Evolutionary conservation across 2,888 invertebrate genomes (phyloP).

Genomic region (Drosophila pseudotalamancana): DNA sequence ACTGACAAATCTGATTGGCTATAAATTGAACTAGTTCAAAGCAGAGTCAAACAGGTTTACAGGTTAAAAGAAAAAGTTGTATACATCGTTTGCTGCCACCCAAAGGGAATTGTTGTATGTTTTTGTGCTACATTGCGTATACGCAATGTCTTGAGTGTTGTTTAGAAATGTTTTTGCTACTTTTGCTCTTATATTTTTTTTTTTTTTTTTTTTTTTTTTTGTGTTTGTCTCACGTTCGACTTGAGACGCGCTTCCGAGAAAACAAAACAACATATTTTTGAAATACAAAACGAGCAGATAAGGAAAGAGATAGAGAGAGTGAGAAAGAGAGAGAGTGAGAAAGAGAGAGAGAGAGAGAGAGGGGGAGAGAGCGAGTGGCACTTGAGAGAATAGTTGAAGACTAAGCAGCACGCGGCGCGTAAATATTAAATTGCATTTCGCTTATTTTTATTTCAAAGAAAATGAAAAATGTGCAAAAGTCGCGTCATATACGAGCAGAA

Average conservation of each 20-base stretch:
- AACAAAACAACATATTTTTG: conserved; percentile 29
- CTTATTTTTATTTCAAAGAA: conserved; percentile 55
- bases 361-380: background rate
- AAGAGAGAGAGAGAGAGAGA: background rate
- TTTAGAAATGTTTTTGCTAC: too few species aligned
- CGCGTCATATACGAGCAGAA: conserved; percentile 52
- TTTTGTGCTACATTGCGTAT: conserved; percentile 35
- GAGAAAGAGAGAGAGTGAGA: background rate
- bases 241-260: conserved; percentile 16
- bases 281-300: conserved; percentile 5
- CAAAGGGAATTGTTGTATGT: background rate
- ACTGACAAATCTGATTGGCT: too few species aligned
- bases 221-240: conserved; percentile 21
- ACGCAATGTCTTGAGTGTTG: conserved; percentile 24
- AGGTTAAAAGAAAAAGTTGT: background rate
- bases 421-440: conserved; percentile 74
- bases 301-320: background rate
- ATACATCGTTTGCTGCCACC: background rate
- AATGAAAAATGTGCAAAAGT: conserved; percentile 52
- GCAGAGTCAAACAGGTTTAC: too few species aligned
- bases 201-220: background rate
- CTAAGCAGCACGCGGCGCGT: conserved; percentile 45
- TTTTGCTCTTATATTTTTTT: background rate
- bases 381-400: background rate
- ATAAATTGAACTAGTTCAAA: too few species aligned